Conservation (phyloP, 2,113 vertebrate genomes). For the Phainopepla nitens region DNA sequence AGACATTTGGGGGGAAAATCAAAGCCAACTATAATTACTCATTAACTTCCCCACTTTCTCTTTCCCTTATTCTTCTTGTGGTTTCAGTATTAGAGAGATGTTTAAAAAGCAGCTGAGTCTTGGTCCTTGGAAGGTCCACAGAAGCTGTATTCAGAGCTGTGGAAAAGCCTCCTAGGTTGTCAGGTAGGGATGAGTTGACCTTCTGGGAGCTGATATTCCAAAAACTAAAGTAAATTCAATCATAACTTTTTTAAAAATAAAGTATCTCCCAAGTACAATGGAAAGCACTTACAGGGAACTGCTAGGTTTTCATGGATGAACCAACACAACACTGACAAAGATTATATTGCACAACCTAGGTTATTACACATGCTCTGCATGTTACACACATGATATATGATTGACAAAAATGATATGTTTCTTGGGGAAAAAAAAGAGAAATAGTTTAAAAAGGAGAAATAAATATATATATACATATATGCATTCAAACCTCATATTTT, state of each 20-base stretch:
- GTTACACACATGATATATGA: not conserved
- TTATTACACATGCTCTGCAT: not conserved
- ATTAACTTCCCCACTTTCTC: not conserved
- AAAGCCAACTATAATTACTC: not conserved
- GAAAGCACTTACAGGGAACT: not conserved
- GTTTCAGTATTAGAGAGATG: not conserved
- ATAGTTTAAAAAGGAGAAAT: not conserved
- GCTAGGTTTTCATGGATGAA: not conserved
- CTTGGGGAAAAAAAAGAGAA: not conserved
- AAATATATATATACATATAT: not conserved
- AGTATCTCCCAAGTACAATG: not conserved
- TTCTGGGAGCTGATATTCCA: not conserved
- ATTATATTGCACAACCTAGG: not conserved
- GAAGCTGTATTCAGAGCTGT: not conserved
- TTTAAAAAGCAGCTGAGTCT: not conserved
- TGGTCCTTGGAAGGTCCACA: not conserved
- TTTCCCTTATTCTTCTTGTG: not conserved
- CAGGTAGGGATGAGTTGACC: not conserved
- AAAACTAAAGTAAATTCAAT: not conserved
- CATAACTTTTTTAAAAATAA: not conserved
- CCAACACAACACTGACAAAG: not conserved
- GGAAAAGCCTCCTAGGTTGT: not conserved
- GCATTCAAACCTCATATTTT: not conserved
- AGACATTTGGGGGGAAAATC: not conserved
- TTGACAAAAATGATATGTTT: not conserved